Base-by-base conservation (phyloP, 1,140 invertebrate species). In the Lucilia cuprina region DNA sequence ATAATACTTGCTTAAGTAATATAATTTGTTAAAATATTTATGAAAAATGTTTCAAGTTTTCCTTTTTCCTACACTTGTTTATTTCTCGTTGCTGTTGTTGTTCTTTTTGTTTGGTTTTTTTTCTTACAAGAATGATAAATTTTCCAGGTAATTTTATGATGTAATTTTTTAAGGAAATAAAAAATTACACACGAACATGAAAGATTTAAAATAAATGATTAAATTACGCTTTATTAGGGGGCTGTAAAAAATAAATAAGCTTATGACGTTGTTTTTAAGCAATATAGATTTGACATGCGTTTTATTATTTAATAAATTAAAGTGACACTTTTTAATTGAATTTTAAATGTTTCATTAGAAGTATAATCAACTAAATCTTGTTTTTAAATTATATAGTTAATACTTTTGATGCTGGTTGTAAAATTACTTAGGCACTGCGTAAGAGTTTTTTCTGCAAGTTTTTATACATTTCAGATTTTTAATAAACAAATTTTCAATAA, bases 21-120 rank as follows among this genome's bases (percentile, higher is more conserved):
- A 80, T 80, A 80, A 80, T 80, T 80, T 80, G 77, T 80, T 80
- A 49, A 80, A 80, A 80, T 80, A 80, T 80, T 80, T 80, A 80
- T 80, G 77, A 80, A 80, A 80, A 80, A 80, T 80, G 77, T 80
- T 80, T 80, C 0, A 80, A 80, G 77, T 80, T 80, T 80, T 80
- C 41, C 35, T 10, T 41, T 17, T 77, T 77, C 14, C 34, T 77
- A 14, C 34, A 47, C 17, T 78, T 78, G 14, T 78, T 78, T 41
- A 10, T 25, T 19, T 70, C 21, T n/a, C 25, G 25, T 30, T 70
- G n/a, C 0, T 70, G 8, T 9, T 21, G 4, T 25, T 70, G 8
- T 21, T 9, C 9, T 19, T 70, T 4, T 19, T 21, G 17, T 70
- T 30, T 30, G 5, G 8, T 17, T 5, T 21, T 70, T 5, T 70